Evolutionary conservation across 2,888 invertebrate genomes (phyloP), one percentile per base, ranked within the genome.

Genomic region (Drepanosiphum platanoidis): DNA sequence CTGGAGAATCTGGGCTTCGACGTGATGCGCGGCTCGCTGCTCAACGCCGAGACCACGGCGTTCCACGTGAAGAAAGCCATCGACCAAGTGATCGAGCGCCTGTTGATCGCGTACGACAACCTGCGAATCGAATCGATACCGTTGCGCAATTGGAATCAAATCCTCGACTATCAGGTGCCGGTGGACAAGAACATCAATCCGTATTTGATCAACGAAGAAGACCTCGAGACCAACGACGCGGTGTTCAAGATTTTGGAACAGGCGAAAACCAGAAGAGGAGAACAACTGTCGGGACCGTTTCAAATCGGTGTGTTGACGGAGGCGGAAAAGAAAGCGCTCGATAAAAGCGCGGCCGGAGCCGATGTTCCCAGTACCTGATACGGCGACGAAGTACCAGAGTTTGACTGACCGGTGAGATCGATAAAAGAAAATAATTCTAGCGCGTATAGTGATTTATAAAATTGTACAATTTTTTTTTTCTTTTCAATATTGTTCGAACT

Each of bases 1-100:
- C 22, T 61, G 9, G 3, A 27, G 61, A n/a, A 61, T 4, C 9
- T 61, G 9, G 61, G 61, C 61, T n/a, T 61, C 8, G 22, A 0
- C n/a, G 2, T 0, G n/a, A 27, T 27, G n/a, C 0, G 1, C 3
- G 61, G 27, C 1, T 27, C n/a, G 3, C 11, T 7, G 27, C 0
- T 0, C 4, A 1, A 11, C 11, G 5, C 8, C 27, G 1, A n/a
- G 3, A 27, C 61, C 2, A 27, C 61, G 8, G 0, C 11, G 27
- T 1, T 7, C 1, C 0, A 3, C 0, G 1, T 27, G 0, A 27
- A 61, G 27, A 5, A 2, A 2, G 27, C 2, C 27, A 9, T 61
- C 13, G 27, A 61, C 27, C 2, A 27, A 27, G 22, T 61, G n/a
- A 27, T 27, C 27, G 1, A 27, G 2, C 9, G 9, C 5, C 0